These are phyloP conservation scores for Exephanes ischioxanthus DNA, from an alignment of 2,888 invertebrate species.

Conservation along the genomic window DNA sequence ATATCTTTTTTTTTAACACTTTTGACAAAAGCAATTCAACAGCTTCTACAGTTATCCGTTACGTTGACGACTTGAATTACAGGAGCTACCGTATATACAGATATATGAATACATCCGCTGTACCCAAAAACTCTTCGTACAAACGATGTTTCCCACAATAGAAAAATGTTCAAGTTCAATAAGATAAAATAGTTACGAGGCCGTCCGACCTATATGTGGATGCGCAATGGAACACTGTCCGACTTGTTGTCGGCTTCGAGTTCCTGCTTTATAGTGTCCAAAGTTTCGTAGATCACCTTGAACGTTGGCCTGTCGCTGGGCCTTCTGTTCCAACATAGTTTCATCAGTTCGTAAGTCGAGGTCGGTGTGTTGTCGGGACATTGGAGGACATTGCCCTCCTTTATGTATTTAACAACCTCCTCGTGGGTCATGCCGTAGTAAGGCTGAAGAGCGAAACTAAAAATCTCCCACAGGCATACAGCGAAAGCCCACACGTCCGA, in stretches of 20 bases:
- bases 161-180: conserved; percentile 15
- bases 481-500: conserved; percentile 99
- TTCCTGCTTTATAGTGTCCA: conserved; percentile 88
- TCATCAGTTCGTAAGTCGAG: conserved; percentile 96
- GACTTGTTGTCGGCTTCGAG: conserved; percentile 82
- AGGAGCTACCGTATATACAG: conserved; percentile 41
- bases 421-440: conserved; percentile 99
- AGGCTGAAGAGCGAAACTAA: conserved; percentile 97
- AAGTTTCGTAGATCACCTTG: conserved; percentile 91
- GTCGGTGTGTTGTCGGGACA: conserved; percentile 96
- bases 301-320: conserved; percentile 95
- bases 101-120: background rate
- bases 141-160: conserved; percentile 5
- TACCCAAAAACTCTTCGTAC: background rate
- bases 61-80: background rate
- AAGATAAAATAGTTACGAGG: conserved; percentile 16
- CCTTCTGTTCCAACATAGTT: conserved; percentile 96
- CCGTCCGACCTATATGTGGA: conserved; percentile 77
- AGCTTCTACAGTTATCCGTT: background rate
- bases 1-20: background rate
- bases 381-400: conserved; percentile 95
- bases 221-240: conserved; percentile 80
- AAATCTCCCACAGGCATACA: conserved; percentile 98
- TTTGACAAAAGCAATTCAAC: conserved; percentile 20
- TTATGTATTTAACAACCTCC: conserved; percentile 97